Percentiles rank a stretch among this genome's conserved stretches.
Evolutionary conservation across 2,797 vertebrate genomes (phyloP).

Genomic region (Acanthurus lineatus): DNA sequence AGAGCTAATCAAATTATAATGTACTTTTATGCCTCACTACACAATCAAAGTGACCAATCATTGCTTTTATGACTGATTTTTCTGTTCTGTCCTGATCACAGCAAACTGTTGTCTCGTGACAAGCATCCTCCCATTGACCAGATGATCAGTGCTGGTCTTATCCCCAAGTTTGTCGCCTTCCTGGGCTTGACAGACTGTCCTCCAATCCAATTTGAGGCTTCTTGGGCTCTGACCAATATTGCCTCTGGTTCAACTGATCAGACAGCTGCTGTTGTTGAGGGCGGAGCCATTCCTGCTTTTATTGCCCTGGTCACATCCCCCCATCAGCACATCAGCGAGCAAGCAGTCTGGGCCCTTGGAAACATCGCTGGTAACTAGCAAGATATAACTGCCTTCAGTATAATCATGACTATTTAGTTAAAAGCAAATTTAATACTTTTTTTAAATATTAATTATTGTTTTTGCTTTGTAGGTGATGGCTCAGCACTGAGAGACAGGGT

Average conservation of each 20-base stretch:
- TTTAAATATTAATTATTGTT: neutral
- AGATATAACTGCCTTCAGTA: rapidly evolving
- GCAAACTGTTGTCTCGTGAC: slow-evolving; percentile 96
- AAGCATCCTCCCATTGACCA: slow-evolving; percentile 95
- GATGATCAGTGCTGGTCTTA: slow-evolving; percentile 93
- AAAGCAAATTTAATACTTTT: neutral
- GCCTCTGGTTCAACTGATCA: slow-evolving; percentile 95
- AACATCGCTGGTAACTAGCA: slow-evolving; percentile 93
- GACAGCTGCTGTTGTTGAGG: slow-evolving; percentile 94
- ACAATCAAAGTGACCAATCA: neutral
- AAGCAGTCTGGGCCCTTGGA: slow-evolving; percentile 97
- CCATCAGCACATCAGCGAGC: slow-evolving; percentile 96
- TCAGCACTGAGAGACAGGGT: slow-evolving; percentile 93
- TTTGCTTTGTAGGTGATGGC: slow-evolving; percentile 89
- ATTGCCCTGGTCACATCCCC: slow-evolving; percentile 91
- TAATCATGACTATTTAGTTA: neutral
- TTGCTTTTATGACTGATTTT: neutral
- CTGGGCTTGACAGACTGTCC: slow-evolving; percentile 87
- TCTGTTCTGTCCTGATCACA: slow-evolving; percentile 50
- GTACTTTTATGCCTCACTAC: neutral
- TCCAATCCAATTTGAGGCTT: slow-evolving; percentile 96
- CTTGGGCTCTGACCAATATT: slow-evolving; percentile 98
- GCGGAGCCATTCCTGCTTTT: slow-evolving; percentile 94
- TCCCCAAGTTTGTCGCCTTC: slow-evolving; percentile 93
- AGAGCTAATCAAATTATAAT: rapidly evolving